These are phyloP conservation scores for Belonocnema kinseyi DNA, from an alignment of 1,140 invertebrate species.

Conservation along the genomic window DNA sequence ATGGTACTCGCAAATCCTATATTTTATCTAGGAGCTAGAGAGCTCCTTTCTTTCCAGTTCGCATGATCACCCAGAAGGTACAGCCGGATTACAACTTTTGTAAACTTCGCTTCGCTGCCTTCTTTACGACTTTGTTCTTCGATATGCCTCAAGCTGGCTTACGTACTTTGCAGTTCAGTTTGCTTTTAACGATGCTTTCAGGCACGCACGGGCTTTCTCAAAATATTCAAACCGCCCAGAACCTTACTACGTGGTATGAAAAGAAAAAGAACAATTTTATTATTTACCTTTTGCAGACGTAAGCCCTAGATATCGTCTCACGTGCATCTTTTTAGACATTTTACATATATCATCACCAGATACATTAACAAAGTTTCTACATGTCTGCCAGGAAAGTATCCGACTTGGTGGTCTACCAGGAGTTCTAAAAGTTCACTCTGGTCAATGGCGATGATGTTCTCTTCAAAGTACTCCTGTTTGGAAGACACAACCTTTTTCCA, in stretches of 20 bases:
- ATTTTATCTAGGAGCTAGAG: not conserved
- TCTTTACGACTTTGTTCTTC: constrained; percentile 30
- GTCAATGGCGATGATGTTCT: too few species aligned
- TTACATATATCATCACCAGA: too few species aligned
- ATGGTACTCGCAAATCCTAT: constrained; percentile 2
- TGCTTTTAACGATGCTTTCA: not conserved
- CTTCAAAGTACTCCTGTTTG: too few species aligned
- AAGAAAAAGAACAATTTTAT: not conserved
- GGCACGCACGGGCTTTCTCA: not conserved
- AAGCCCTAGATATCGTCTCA: not conserved
- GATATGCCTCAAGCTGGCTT: not conserved
- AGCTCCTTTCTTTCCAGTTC: constrained; percentile 31
- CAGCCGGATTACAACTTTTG: constrained; percentile 37
- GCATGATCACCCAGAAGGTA: constrained; percentile 8
- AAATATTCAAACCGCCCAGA: not conserved
- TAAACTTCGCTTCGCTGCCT: constrained; percentile 35
- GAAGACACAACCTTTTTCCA: too few species aligned
- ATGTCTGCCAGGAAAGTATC: too few species aligned
- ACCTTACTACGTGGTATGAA: not conserved
- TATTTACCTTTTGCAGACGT: not conserved
- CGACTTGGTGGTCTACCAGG: too few species aligned
- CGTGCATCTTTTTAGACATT: too few species aligned
- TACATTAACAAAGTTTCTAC: too few species aligned
- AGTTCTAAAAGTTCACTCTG: too few species aligned
- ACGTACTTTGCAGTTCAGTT: not conserved